Conservation (phyloP, 2,113 vertebrate species). For the Chelonoidis abingdonii region DNA sequence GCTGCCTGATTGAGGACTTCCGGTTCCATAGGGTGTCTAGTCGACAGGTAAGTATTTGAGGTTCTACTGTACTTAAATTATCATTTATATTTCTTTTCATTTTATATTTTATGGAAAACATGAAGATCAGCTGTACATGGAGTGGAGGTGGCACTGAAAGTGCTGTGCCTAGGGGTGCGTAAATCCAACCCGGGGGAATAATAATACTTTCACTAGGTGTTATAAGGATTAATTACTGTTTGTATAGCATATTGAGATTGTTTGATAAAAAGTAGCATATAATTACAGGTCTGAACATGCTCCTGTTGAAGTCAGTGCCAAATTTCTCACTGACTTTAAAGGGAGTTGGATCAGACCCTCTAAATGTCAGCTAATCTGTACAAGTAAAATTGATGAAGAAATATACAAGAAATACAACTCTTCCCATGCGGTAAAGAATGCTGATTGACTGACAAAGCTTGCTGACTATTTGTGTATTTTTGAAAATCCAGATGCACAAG, state of each 20-base stretch:
- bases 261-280: background rate
- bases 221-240: background rate
- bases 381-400: background rate
- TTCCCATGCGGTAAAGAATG: background rate
- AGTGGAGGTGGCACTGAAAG: too few relatives aligned
- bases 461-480: background rate
- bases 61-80: too few relatives aligned
- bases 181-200: background rate
- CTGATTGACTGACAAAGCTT: background rate
- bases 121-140: too few relatives aligned
- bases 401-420: background rate
- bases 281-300: background rate
- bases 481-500: background rate
- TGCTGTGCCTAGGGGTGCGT: too few relatives aligned
- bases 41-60: too few relatives aligned
- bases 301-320: background rate
- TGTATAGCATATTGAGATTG: background rate
- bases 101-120: too few relatives aligned
- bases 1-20: too few relatives aligned
- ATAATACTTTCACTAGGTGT: background rate
- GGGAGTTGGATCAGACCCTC: background rate
- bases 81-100: too few relatives aligned
- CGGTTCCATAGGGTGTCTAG: too few relatives aligned
- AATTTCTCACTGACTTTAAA: background rate
- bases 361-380: background rate